These are phyloP conservation scores for Triops cancriformis DNA, from an alignment of 1,140 invertebrate species.

Conservation along the genomic window DNA sequence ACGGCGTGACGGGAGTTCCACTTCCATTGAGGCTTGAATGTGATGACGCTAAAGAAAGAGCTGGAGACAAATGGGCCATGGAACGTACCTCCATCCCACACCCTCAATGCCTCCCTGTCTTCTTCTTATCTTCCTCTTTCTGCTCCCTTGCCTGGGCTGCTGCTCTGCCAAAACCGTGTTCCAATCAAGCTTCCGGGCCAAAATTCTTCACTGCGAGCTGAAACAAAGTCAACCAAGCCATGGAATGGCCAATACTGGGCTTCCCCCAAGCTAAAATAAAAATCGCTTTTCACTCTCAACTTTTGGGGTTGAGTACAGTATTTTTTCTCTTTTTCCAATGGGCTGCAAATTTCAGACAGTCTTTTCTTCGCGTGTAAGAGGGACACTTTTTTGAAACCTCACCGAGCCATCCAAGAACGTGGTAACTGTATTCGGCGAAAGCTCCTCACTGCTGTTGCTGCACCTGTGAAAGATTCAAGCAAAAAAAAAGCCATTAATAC, in stretches of 20 bases:
- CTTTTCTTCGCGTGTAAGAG: too few species aligned
- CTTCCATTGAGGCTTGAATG: conserved; percentile 9
- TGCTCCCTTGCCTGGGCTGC: too few species aligned
- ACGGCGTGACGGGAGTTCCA: background rate
- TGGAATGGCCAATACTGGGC: background rate
- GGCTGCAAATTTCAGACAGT: too few species aligned
- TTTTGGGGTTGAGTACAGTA: too few species aligned
- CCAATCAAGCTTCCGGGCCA: background rate
- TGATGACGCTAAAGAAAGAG: background rate
- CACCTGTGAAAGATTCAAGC: background rate
- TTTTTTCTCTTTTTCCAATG: too few species aligned
- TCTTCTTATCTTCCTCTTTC: background rate
- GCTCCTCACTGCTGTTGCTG: background rate
- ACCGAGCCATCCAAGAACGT: background rate
- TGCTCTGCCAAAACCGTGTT: background rate
- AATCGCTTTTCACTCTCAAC: too few species aligned
- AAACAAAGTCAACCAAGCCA: background rate
- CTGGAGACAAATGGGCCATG: background rate
- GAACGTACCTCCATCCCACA: background rate
- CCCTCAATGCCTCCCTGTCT: background rate
- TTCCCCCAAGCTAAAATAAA: background rate
- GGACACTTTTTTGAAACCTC: too few species aligned
- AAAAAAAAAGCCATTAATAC: background rate
- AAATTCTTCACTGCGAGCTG: background rate
- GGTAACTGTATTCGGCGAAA: background rate